Conservation (phyloP, 2,113 vertebrate species). For the Podarcis cretensis region DNA sequence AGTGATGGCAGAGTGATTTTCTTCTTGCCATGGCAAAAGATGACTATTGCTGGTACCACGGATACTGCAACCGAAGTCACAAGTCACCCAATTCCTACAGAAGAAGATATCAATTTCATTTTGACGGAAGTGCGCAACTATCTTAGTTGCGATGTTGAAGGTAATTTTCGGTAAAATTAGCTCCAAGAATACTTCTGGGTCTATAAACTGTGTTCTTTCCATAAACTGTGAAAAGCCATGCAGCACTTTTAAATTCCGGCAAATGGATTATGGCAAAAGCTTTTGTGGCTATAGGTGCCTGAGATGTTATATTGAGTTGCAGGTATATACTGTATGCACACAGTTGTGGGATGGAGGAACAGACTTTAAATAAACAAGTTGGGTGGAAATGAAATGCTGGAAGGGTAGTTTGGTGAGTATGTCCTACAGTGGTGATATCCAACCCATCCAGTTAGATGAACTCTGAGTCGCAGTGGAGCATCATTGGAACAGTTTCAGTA, state of each 20-base stretch:
- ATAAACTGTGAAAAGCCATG: not conserved
- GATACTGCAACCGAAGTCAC: constrained; percentile 91
- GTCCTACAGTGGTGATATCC: too few species aligned
- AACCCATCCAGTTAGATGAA: too few species aligned
- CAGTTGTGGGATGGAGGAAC: too few species aligned
- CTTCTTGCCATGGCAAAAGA: constrained; percentile 98
- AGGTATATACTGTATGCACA: too few species aligned
- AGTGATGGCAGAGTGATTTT: constrained; percentile 97
- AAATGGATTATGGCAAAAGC: not conserved
- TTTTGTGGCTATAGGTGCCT: not conserved
- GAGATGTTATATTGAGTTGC: too few species aligned
- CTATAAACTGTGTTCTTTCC: not conserved
- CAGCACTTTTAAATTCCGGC: not conserved
- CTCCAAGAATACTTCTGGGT: not conserved
- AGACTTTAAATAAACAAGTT: too few species aligned
- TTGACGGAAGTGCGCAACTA: constrained; percentile 94
- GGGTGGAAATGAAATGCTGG: too few species aligned
- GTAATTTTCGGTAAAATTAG: constrained; percentile 64
- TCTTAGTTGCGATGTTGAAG: constrained; percentile 91
- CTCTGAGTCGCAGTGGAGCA: too few species aligned
- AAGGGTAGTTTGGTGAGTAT: too few species aligned
- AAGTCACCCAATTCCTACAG: constrained; percentile 87
- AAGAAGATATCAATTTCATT: constrained; percentile 92
- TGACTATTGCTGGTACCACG: constrained; percentile 96
- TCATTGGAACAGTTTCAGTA: too few species aligned